Evolutionary conservation across 2,113 vertebrate species (phyloP).

Genomic region (Machaerirhynchus nigripectus): DNA sequence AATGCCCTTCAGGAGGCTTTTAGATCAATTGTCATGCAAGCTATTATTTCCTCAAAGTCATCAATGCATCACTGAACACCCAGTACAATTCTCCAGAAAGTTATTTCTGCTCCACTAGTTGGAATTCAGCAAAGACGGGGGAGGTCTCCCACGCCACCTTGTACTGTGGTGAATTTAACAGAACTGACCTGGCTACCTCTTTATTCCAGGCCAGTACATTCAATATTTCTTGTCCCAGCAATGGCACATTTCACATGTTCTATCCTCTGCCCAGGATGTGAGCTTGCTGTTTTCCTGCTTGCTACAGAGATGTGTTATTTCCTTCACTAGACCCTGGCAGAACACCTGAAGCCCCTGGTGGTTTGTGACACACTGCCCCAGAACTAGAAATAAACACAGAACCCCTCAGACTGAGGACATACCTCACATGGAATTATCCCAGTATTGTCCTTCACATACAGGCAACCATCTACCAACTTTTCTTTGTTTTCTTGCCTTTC

Average conservation of each 20-base stretch:
- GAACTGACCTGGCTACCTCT: not conserved
- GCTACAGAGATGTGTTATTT: not conserved
- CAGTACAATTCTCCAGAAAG: not conserved
- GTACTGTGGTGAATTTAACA: not conserved
- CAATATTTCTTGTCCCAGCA: not conserved
- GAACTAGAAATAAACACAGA: not conserved
- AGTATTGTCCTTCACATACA: conserved; percentile 72
- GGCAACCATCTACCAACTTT: conserved; percentile 53
- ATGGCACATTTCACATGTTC: not conserved
- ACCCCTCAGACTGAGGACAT: not conserved
- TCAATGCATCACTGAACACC: not conserved
- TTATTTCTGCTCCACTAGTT: not conserved
- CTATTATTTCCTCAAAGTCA: not conserved
- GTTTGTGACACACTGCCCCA: not conserved
- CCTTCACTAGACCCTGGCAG: not conserved
- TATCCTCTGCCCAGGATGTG: not conserved
- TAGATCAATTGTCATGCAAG: not conserved
- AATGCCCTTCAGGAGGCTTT: not conserved
- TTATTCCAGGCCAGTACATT: not conserved
- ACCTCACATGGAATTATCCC: conserved; percentile 79
- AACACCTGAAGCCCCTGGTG: not conserved
- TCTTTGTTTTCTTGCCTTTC: conserved; percentile 21
- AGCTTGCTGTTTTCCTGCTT: not conserved
- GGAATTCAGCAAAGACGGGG: not conserved
- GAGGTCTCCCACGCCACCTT: not conserved